Evolutionary conservation across 2,888 invertebrate genomes (phyloP), one percentile per base, ranked within the genome.

Genomic region (Cheilosia vulpina): DNA sequence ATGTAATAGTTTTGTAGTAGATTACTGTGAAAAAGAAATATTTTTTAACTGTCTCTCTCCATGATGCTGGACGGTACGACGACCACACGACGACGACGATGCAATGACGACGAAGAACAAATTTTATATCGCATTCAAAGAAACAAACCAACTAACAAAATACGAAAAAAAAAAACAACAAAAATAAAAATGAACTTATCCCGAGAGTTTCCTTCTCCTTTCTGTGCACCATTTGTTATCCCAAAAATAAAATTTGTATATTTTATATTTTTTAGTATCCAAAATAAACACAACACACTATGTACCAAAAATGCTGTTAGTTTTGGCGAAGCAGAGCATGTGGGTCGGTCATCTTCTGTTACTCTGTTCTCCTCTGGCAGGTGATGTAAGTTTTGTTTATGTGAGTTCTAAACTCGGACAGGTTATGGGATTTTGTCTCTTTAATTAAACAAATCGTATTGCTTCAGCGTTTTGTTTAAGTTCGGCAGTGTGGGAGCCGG

Each of bases 231-330:
- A 85, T 85, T 81, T 76, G 85, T 85, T 81, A 85, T 85, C 72
- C 81, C 81, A 81, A 78, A 81, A 81, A 63, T 85, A 77, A 81
- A 85, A 81, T 85, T 85, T 85, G 85, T 85, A 85, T 85, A 85
- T 85, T 85, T 85, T 85, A 85, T 85, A 85, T 85, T 85, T 85
- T 85, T 81, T 85, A 85, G 85, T 81, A 85, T 85, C 85, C 81
- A 81, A 85, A 85, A 85, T 85, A 85, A 85, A 85, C 84, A 80
- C 83, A 83, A 80, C 81, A 81, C 81, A 85, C 81, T 85, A 85
- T 81, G 85, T 85, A 85, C 85, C 85, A 85, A 85, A 66, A 52
- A 24, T 52, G 50, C 50, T 21, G 50, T 21, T 45, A 13, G 13
- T 38, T 38, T 38, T 38, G 3, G 34, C 34, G 34, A 11, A 7